Percentiles rank a stretch among this genome's conserved stretches.
Evolutionary conservation across 2,113 vertebrate genomes (phyloP).

Genomic region (Chionomys nivalis): DNA sequence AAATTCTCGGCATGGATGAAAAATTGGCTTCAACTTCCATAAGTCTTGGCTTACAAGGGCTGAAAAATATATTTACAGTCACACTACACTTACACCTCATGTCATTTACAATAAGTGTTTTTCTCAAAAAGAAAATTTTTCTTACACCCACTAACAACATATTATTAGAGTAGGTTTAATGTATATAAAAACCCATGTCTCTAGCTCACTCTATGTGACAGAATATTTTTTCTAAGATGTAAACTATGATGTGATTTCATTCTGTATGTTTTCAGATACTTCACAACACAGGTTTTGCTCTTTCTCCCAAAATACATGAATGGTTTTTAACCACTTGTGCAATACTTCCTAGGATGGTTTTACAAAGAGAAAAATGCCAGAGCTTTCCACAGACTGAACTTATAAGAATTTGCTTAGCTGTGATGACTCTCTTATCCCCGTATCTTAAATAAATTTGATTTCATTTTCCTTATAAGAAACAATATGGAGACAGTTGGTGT

Average conservation of each 20-base stretch:
- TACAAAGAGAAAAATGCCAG: neutral
- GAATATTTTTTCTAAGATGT: conserved; percentile 37
- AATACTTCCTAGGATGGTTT: neutral
- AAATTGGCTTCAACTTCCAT: conserved; percentile 61
- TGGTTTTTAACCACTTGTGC: neutral
- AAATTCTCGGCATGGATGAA: conserved; percentile 57
- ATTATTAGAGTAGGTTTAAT: neutral
- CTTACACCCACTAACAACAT: neutral
- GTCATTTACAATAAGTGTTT: conserved; percentile 48
- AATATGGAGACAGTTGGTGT: neutral
- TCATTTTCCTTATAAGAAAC: neutral
- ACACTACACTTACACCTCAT: conserved; percentile 36
- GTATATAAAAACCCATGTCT: neutral
- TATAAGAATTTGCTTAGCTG: neutral
- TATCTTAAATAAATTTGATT: neutral
- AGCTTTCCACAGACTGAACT: neutral
- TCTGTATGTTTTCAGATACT: neutral
- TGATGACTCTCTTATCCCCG: neutral
- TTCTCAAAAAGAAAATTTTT: conserved; percentile 21
- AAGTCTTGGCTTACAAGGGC: conserved; percentile 45
- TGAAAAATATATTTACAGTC: conserved; percentile 52
- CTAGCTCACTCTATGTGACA: neutral
- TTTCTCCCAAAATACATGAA: conserved; percentile 8
- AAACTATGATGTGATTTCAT: neutral
- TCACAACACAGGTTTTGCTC: neutral